Base-by-base conservation (phyloP, 1,140 invertebrate genomes). In the Drosophila suzukii region DNA sequence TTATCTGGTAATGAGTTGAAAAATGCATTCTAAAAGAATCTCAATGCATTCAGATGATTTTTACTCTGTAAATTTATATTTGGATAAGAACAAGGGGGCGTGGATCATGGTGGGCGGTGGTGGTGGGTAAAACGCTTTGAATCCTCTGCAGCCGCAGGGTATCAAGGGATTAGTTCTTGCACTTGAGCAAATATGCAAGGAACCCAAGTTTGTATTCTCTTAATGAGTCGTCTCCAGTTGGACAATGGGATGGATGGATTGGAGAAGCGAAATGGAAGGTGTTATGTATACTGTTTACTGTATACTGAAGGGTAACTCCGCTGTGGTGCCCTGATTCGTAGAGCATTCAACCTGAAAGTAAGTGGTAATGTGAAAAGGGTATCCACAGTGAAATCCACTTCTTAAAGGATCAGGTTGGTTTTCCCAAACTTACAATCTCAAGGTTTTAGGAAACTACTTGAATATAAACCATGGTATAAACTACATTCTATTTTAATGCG, bases 151-250 rank as follows among this genome's bases (percentile, higher is more conserved):
- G 76, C 76, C 76, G 51, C 38, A 59, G 59, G 59, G 44, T 41
- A 66, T 54, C 17, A 59, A 60, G 51, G 38, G 54, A 55, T 78
- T 78, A 72, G 68, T 72, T 71, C 66, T 47, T 72, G 68, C 68
- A 72, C 68, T 72, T 71, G 68, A 72, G 67, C 68, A 72, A 72
- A 72, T 72, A 72, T 72, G 68, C 68, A 72, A 72, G 70, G 66
- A 72, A 71, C 66, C 68, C 66, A 72, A 71, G 68, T 72, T 72
- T 72, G 68, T 58, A 66, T 71, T 71, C 68, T 72, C 54, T 58
- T 72, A 72, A 72, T 72, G 68, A 72, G 66, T 58, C 68, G 54
- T 71, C 43, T 49, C 20, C 30, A 49, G 20, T 57, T 49, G 50
- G 49, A 46, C 49, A 65, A 67, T 24, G 62, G 61, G 53, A 12